Evolutionary conservation across 2,113 vertebrate species (phyloP).

Genomic region (Podarcis muralis): DNA sequence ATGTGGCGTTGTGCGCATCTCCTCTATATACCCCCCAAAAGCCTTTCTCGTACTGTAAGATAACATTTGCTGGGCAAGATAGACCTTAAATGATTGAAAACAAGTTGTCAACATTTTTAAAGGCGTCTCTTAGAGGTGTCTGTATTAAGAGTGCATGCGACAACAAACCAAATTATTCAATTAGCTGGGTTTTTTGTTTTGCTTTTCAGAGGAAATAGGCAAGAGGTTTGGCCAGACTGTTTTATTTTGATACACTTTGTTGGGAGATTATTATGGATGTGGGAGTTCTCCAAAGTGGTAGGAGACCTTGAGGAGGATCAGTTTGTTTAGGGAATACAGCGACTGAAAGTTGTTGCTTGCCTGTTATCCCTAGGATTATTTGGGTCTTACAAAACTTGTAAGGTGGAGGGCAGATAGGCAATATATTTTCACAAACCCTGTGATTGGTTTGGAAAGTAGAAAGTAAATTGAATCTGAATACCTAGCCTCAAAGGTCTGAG

Average conservation of each 20-base stretch:
- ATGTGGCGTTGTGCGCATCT: slow-evolving; percentile 35
- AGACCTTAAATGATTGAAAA: neutral
- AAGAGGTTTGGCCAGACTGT: neutral
- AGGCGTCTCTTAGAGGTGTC: neutral
- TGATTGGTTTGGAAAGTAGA: neutral
- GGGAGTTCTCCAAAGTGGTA: neutral
- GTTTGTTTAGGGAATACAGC: neutral
- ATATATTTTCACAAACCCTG: neutral
- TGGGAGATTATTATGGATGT: neutral
- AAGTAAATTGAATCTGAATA: neutral
- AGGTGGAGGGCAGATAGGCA: neutral
- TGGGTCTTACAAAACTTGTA: neutral
- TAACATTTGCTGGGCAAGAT: neutral
- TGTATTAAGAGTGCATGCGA: neutral
- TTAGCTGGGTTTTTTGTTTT: neutral
- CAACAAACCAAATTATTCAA: neutral
- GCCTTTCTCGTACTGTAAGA: neutral
- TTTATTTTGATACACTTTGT: neutral
- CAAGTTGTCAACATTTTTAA: neutral
- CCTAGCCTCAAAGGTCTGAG: neutral
- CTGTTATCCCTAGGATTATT: neutral
- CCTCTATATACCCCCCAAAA: neutral
- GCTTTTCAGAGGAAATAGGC: neutral
- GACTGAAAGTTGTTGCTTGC: neutral
- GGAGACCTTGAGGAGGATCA: neutral